Percentiles rank a stretch among this genome's conserved stretches.
Evolutionary conservation across 2,888 invertebrate genomes (phyloP).

Genomic region (Eupithecia exiguata): DNA sequence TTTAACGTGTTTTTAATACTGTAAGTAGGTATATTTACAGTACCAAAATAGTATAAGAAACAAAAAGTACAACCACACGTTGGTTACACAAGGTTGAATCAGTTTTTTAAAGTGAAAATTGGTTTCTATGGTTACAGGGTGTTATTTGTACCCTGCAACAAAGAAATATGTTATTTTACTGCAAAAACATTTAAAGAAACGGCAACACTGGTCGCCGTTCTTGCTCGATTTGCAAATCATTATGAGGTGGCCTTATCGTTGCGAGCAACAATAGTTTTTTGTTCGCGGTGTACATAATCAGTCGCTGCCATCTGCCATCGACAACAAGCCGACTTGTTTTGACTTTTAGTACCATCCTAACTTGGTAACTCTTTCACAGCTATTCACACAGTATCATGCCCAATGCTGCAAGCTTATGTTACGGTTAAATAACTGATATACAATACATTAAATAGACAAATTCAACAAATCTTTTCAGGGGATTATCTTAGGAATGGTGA

Average conservation of each 20-base stretch:
- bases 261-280: conserved; percentile 42
- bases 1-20: too few relatives aligned
- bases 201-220: background rate
- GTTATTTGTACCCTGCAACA: too few relatives aligned
- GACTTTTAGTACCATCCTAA: conserved; percentile 9
- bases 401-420: too few relatives aligned
- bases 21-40: too few relatives aligned
- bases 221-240: conserved; percentile 18
- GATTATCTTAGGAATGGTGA: too few relatives aligned
- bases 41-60: background rate
- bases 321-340: conserved; percentile 5
- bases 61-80: background rate
- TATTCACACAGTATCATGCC: too few relatives aligned
- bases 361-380: too few relatives aligned
- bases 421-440: too few relatives aligned
- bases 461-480: too few relatives aligned
- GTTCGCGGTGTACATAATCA: conserved; percentile 42
- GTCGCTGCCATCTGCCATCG: conserved; percentile 41
- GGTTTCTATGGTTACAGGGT: too few relatives aligned
- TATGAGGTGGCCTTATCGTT: conserved; percentile 33
- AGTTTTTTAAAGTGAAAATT: background rate
- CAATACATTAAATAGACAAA: too few relatives aligned
- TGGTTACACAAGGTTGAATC: background rate
- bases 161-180: background rate
- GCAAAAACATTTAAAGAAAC: background rate